phyloP scores from a whole-genome alignment of 2,797 vertebrate species.

The Triplophysa yarkandensis region DNA sequence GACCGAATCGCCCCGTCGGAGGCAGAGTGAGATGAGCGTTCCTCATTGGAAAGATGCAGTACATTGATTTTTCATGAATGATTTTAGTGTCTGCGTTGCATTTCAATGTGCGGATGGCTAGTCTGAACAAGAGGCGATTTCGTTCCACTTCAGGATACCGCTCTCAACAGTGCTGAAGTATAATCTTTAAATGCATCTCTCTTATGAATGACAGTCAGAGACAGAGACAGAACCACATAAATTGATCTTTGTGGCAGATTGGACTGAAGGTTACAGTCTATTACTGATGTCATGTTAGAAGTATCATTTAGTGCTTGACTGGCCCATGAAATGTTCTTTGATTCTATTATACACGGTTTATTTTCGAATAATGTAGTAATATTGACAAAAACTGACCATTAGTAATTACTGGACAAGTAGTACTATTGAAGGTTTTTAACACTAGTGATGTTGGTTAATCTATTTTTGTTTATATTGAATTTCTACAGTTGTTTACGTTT shows the following conservation, averaged over 20 bases:
- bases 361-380: not conserved
- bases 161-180: not conserved
- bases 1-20: conserved; percentile 76
- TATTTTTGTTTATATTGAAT: too few species aligned
- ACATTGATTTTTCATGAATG: conserved; percentile 53
- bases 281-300: conserved; percentile 39
- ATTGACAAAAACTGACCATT: conserved; percentile 5
- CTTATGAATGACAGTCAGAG: not conserved
- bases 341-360: not conserved
- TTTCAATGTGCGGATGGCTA: conserved; percentile 24
- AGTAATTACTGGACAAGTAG: not conserved
- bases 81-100: conserved; percentile 51
- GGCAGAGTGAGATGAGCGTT: conserved; percentile 67
- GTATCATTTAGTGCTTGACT: conserved; percentile 39
- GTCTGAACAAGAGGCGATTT: conserved; percentile 26
- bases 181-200: conserved; percentile 28
- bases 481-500: too few species aligned
- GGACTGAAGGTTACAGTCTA: conserved; percentile 39
- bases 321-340: conserved; percentile 17
- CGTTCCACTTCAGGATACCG: conserved; percentile 1
- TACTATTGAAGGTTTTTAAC: not conserved
- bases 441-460: not conserved
- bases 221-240: conserved; percentile 28
- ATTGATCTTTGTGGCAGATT: conserved; percentile 54
- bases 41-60: conserved; percentile 54